Evolutionary conservation across 2,113 vertebrate genomes (phyloP).

Genomic region (Myiagra hebetior): DNA sequence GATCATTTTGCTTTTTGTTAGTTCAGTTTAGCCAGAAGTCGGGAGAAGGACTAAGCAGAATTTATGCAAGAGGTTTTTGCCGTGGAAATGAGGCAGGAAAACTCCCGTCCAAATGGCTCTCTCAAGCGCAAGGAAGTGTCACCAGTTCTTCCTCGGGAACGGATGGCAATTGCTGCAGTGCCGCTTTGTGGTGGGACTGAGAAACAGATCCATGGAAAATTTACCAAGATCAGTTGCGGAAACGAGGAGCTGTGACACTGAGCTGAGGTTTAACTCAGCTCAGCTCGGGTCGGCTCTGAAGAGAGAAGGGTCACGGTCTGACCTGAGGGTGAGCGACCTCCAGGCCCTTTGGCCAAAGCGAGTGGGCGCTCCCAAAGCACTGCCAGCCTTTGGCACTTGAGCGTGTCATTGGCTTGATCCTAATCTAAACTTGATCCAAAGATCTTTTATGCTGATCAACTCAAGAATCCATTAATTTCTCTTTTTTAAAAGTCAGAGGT

Average conservation of each 20-base stretch:
- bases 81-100: neutral
- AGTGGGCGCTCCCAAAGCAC: neutral
- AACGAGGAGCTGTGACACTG: neutral
- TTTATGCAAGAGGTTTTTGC: neutral
- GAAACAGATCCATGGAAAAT: neutral
- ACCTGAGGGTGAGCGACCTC: neutral
- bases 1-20: neutral
- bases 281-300: neutral
- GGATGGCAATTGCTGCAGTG: slow-evolving; percentile 52
- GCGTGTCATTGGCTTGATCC: neutral
- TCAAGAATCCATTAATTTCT: neutral
- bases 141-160: neutral
- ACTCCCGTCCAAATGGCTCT: neutral
- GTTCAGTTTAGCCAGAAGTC: neutral
- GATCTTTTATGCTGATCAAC: neutral
- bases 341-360: neutral
- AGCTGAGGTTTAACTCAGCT: neutral
- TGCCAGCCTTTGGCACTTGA: neutral
- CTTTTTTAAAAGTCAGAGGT: neutral
- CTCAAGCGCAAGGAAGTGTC: neutral
- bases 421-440: neutral
- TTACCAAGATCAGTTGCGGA: fast-evolving
- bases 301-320: neutral
- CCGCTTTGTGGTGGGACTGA: slow-evolving; percentile 40
- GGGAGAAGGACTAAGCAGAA: neutral